Evolutionary conservation across 2,113 vertebrate genomes (phyloP).

Genomic region (Phyllopteryx taeniolatus): DNA sequence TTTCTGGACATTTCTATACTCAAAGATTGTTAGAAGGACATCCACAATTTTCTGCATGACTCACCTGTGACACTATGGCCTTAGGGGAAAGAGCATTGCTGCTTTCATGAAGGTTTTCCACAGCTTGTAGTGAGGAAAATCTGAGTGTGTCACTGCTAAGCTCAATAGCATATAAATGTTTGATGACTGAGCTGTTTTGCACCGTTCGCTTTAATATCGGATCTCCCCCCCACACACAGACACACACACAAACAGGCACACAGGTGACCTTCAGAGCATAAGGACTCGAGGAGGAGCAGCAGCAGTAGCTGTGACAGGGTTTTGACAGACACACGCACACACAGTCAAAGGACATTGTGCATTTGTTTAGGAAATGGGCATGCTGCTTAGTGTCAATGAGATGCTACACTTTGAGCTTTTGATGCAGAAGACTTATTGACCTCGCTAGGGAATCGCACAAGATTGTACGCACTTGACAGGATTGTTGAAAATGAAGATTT

Average conservation of each 20-base stretch:
- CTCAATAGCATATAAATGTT: conserved; percentile 56
- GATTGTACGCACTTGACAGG: background rate
- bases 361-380: conserved; percentile 27
- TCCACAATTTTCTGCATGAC: conserved; percentile 8
- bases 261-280: conserved; percentile 46
- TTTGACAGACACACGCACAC: conserved; percentile 17
- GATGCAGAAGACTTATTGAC: conserved; percentile 6
- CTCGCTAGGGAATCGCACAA: background rate
- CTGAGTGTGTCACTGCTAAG: conserved; percentile 14
- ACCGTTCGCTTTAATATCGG: conserved; percentile 33
- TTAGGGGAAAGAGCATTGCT: conserved; percentile 1
- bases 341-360: conserved; percentile 19
- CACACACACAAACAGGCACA: conserved; percentile 12
- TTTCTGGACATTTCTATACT: background rate
- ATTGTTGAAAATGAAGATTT: conserved; percentile 75
- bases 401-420: conserved; percentile 35
- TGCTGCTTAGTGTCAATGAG: conserved; percentile 22
- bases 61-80: conserved; percentile 18
- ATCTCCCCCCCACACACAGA: conserved; percentile 12
- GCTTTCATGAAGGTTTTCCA: conserved; percentile 9
- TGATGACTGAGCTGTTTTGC: conserved; percentile 36
- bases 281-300: conserved; percentile 41
- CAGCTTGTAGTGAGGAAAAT: conserved; percentile 10
- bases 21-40: background rate
- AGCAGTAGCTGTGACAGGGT: conserved; percentile 22